These are phyloP conservation scores for Halocaridina rubra DNA, from an alignment of 2,888 invertebrate species.

Conservation along the genomic window DNA sequence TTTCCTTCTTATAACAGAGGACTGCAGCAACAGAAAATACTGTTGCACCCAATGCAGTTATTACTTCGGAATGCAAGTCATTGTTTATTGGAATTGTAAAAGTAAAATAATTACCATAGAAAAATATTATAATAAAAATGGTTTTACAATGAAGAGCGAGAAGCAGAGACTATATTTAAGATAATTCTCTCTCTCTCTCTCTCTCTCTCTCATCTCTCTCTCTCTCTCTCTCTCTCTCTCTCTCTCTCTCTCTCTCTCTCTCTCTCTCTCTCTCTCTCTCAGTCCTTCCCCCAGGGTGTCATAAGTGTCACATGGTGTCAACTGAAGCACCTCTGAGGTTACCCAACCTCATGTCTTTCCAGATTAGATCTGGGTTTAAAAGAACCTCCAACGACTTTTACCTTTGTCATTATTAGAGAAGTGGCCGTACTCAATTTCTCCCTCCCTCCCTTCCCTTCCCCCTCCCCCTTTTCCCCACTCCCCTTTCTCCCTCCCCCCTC, in stretches of 20 bases:
- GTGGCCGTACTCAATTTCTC: not conserved
- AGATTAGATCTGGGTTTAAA: not conserved
- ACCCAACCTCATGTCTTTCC: not conserved
- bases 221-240: not conserved
- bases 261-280: not conserved
- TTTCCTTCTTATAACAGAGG: too few relatives aligned
- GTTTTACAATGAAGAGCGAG: not conserved
- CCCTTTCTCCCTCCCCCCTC: not conserved
- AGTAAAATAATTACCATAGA: too few relatives aligned
- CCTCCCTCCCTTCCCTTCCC: not conserved
- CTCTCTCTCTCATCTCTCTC: too few relatives aligned
- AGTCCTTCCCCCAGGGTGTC: not conserved
- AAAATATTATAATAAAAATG: too few relatives aligned
- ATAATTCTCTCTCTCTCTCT: too few relatives aligned
- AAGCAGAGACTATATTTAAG: not conserved
- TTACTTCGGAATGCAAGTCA: not conserved
- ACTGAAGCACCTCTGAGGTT: not conserved
- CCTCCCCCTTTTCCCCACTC: not conserved
- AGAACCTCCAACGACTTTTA: not conserved
- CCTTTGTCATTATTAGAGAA: not conserved
- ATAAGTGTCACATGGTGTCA: not conserved
- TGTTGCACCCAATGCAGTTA: not conserved
- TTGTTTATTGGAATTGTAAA: not conserved
- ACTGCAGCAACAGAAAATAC: too few relatives aligned
- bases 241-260: slow-evolving; percentile 3